Conservation (phyloP, 1,140 invertebrate species). For the Lerema accius region DNA sequence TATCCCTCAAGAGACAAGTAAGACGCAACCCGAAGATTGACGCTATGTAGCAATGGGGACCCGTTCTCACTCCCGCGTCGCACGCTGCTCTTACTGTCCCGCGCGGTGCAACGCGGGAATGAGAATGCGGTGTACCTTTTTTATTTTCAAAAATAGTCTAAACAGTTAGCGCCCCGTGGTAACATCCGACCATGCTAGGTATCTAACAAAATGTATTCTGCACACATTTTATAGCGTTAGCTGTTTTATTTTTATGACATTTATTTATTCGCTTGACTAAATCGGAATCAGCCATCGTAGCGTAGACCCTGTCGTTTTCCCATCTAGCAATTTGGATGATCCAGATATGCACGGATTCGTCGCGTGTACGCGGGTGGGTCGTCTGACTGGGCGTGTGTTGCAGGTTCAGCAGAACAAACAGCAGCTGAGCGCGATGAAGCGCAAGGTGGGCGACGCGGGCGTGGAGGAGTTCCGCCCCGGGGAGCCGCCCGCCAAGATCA, state of each 20-base stretch:
- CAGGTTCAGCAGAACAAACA: slow-evolving; percentile 98
- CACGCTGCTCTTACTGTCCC: slow-evolving; percentile 32
- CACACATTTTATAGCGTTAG: slow-evolving; percentile 60
- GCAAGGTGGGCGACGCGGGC: slow-evolving; percentile 84
- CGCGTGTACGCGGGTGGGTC: too few species aligned
- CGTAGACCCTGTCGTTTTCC: slow-evolving; percentile 36
- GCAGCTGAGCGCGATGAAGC: slow-evolving; percentile 92
- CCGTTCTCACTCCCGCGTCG: slow-evolving; percentile 67
- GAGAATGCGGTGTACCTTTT: slow-evolving; percentile 57
- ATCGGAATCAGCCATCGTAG: slow-evolving; percentile 39
- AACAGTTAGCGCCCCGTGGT: slow-evolving; percentile 7
- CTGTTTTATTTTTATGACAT: slow-evolving; percentile 25
- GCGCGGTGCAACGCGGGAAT: slow-evolving; percentile 55
- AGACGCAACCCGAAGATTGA: slow-evolving; percentile 56
- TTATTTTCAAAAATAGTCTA: slow-evolving; percentile 13
- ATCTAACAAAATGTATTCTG: slow-evolving; percentile 68
- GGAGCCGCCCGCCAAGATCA: slow-evolving; percentile 88
- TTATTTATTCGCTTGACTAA: slow-evolving; percentile 47
- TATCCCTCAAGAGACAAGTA: slow-evolving; percentile 96
- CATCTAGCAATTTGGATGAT: slow-evolving; percentile 71
- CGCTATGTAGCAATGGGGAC: slow-evolving; percentile 57
- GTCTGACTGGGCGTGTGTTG: too few species aligned
- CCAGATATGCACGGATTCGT: slow-evolving; percentile 79
- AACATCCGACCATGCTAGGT: slow-evolving; percentile 31
- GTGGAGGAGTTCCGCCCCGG: slow-evolving; percentile 89